These are phyloP conservation scores for Characodon lateralis DNA, from an alignment of 2,797 vertebrate genomes.

Conservation along the genomic window DNA sequence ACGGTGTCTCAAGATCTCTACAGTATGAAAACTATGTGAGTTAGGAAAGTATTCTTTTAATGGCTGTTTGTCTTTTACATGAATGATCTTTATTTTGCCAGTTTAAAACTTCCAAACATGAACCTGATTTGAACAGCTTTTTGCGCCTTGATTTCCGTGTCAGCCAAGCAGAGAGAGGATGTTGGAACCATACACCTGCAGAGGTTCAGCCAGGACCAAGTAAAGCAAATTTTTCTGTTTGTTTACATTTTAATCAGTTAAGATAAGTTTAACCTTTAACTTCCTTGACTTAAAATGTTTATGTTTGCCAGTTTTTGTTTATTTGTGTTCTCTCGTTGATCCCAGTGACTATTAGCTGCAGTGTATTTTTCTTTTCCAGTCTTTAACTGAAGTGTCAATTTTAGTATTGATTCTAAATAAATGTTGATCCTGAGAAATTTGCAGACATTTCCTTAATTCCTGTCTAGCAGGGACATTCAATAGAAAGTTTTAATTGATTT, in stretches of 20 bases:
- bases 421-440: not conserved
- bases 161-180: not conserved
- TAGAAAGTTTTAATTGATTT: not conserved
- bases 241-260: not conserved
- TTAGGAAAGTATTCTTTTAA: not conserved
- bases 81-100: not conserved
- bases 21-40: not conserved
- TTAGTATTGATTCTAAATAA: not conserved
- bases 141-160: not conserved
- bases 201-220: not conserved
- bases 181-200: not conserved
- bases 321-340: not conserved
- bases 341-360: not conserved
- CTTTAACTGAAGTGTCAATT: not conserved
- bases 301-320: not conserved
- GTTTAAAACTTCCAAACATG: not conserved
- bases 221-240: not conserved
- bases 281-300: not conserved
- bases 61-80: not conserved
- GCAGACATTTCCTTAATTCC: not conserved
- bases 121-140: not conserved
- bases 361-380: not conserved
- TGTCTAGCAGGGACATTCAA: not conserved
- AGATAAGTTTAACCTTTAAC: not conserved
- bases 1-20: not conserved